Percentiles rank a stretch among this genome's conserved stretches.
Evolutionary conservation across 2,113 vertebrate species (phyloP).

Genomic region (Scomber japonicus): DNA sequence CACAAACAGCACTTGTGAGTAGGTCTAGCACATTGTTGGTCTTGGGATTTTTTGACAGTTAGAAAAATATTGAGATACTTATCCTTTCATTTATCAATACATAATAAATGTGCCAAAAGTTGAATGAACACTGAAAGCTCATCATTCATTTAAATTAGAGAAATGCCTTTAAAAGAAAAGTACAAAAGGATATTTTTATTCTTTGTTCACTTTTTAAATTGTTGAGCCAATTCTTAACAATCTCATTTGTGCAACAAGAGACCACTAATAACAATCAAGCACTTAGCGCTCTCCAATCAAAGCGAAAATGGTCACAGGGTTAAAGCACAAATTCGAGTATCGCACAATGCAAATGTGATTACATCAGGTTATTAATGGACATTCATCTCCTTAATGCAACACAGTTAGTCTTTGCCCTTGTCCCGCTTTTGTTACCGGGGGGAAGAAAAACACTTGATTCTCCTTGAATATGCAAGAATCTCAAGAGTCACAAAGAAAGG

Average conservation of each 20-base stretch:
- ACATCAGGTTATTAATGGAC: constrained; percentile 56
- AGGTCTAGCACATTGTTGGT: too few relatives aligned
- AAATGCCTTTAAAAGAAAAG: too few relatives aligned
- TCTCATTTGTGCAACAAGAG: not conserved
- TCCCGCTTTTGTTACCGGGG: constrained; percentile 12
- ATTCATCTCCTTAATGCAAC: constrained; percentile 46
- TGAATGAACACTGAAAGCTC: too few relatives aligned
- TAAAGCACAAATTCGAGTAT: constrained; percentile 36
- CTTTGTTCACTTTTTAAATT: too few relatives aligned
- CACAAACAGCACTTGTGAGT: too few relatives aligned
- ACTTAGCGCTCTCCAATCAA: not conserved
- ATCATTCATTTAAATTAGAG: too few relatives aligned
- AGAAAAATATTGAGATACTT: too few relatives aligned
- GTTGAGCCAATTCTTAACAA: too few relatives aligned
- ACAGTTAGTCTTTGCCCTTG: constrained; percentile 38
- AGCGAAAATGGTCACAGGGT: not conserved
- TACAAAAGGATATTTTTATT: too few relatives aligned
- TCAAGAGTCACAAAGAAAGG: constrained; percentile 9
- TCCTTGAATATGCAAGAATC: constrained; percentile 2
- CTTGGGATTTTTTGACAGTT: too few relatives aligned
- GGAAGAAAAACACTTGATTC: not conserved
- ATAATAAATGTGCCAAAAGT: too few relatives aligned
- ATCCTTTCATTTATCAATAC: too few relatives aligned
- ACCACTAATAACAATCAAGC: constrained; percentile 9
- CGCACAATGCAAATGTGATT: constrained; percentile 56